These are phyloP conservation scores for Opisthocomus hoazin DNA, from an alignment of 2,113 vertebrate species.

Conservation along the genomic window DNA sequence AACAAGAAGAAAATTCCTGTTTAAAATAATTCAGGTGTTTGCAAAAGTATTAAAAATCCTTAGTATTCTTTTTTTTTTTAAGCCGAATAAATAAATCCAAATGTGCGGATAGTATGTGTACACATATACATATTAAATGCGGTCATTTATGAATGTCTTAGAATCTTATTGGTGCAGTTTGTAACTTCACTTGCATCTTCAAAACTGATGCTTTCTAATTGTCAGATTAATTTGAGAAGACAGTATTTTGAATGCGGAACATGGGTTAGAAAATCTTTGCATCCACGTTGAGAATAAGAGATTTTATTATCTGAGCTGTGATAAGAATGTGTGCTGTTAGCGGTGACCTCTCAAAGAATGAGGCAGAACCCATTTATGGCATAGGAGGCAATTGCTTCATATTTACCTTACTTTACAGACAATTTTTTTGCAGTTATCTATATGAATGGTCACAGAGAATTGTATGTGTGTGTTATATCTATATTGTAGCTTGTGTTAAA, in stretches of 20 bases:
- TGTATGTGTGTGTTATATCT: conserved; percentile 9
- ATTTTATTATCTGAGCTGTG: conserved; percentile 11
- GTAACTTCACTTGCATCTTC: not conserved
- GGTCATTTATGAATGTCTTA: not conserved
- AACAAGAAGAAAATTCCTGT: not conserved
- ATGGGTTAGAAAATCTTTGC: not conserved
- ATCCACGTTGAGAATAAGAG: not conserved
- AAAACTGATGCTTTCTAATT: not conserved
- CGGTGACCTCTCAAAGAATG: conserved; percentile 15
- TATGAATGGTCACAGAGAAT: conserved; percentile 12
- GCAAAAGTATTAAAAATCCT: not conserved
- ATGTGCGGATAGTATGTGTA: not conserved
- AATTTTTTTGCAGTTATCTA: conserved; percentile 37
- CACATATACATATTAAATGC: not conserved
- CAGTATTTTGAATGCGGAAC: not conserved
- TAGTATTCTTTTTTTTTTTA: not conserved
- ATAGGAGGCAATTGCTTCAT: conserved; percentile 37
- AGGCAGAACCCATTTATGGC: conserved; percentile 7
- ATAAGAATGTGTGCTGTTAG: conserved; percentile 6
- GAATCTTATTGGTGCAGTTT: not conserved
- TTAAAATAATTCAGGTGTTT: not conserved
- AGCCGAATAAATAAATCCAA: not conserved
- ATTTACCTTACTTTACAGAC: conserved; percentile 19
- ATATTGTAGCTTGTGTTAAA: conserved; percentile 48
- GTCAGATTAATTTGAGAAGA: not conserved